Evolutionary conservation across 2,888 invertebrate genomes (phyloP).

Genomic region (Nephrotoma guestfalica): DNA sequence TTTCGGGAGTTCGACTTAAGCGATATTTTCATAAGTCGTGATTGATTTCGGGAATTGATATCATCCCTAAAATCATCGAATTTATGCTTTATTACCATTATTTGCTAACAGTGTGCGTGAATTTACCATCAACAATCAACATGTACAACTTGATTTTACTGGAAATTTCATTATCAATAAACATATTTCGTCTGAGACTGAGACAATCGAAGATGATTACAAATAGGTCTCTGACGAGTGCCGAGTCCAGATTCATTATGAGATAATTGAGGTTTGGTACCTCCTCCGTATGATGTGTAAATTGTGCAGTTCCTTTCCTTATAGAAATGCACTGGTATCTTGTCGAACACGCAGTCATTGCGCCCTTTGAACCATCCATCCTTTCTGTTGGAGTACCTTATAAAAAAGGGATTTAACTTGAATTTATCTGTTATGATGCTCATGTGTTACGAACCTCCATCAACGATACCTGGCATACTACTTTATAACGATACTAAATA

Average conservation of each 20-base stretch:
- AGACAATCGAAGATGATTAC: slow-evolving; percentile 94
- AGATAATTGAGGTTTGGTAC: slow-evolving; percentile 68
- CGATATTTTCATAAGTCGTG: slow-evolving; percentile 75
- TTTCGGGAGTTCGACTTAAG: slow-evolving; percentile 64
- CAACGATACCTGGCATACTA: no score
- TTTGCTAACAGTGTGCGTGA: slow-evolving; percentile 74
- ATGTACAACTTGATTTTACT: slow-evolving; percentile 77
- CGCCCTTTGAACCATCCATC: no score
- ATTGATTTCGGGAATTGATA: slow-evolving; percentile 67
- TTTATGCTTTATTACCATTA: slow-evolving; percentile 68
- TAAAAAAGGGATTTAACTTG: no score
- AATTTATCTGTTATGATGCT: no score
- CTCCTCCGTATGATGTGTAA: slow-evolving; percentile 69
- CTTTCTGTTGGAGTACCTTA: no score
- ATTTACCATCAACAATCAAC: slow-evolving; percentile 74
- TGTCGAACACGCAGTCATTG: no score
- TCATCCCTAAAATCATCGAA: slow-evolving; percentile 53
- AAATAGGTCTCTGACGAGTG: slow-evolving; percentile 65
- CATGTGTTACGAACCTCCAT: no score
- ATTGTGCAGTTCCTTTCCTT: slow-evolving; percentile 76
- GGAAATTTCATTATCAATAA: slow-evolving; percentile 77
- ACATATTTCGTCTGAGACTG: slow-evolving; percentile 91
- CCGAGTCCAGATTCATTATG: slow-evolving; percentile 61
- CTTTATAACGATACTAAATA: no score
- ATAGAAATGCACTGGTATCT: slow-evolving; percentile 18